Evolutionary conservation across 2,797 vertebrate species (phyloP).

Genomic region (Phaenicophaeus curvirostris): DNA sequence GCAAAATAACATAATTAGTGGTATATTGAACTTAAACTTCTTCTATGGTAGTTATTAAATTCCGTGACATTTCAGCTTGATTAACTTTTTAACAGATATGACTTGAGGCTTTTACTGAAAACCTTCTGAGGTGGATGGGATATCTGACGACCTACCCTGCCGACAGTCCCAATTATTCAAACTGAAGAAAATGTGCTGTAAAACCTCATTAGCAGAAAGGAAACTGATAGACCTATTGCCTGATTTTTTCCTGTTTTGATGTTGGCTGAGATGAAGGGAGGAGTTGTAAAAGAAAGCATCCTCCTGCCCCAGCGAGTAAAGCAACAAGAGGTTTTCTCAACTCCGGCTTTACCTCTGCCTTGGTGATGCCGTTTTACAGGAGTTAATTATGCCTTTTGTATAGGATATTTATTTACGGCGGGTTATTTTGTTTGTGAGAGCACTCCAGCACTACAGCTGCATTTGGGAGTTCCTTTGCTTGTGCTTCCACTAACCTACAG

Average conservation of each 20-base stretch:
- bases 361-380: neutral
- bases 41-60: neutral
- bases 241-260: neutral
- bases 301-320: neutral
- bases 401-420: neutral
- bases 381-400: neutral
- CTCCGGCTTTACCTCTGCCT: neutral
- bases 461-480: neutral
- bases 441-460: neutral
- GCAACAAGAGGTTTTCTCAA: neutral
- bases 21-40: neutral
- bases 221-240: neutral
- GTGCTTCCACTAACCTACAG: accelerated
- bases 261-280: neutral
- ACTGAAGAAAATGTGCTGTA: neutral
- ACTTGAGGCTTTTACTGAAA: neutral
- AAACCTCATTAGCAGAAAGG: neutral
- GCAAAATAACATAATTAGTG: neutral
- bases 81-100: neutral
- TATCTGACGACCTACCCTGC: neutral
- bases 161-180: neutral
- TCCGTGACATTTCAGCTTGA: neutral
- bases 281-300: neutral
- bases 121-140: neutral
- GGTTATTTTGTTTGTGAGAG: neutral